Conservation (phyloP, 92 coral and sea anemone genomes). For the Porites divaricata region DNA sequence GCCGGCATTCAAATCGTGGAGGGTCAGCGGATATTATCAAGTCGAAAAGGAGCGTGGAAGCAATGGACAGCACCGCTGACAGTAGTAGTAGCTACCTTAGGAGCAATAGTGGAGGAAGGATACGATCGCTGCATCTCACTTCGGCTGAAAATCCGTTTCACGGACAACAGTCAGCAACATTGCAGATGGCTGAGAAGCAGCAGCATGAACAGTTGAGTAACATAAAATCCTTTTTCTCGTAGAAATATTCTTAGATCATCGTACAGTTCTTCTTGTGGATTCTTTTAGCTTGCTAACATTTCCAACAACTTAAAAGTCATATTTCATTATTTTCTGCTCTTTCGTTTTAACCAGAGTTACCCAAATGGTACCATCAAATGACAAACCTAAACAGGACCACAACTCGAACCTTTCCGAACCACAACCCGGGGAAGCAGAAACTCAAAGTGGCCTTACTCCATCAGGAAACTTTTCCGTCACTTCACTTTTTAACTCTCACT, state of each 20-base stretch:
- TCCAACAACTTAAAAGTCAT: no score
- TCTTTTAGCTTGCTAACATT: no score
- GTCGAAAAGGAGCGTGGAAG: conserved; percentile 49
- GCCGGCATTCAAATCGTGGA: conserved; percentile 81
- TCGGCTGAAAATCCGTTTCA: conserved; percentile 86
- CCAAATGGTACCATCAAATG: neutral
- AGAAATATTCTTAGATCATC: neutral
- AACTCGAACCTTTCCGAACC: neutral
- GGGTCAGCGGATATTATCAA: conserved; percentile 54
- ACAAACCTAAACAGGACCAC: conserved; percentile 1
- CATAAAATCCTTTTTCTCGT: neutral
- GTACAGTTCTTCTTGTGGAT: no score
- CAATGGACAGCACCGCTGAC: conserved; percentile 45
- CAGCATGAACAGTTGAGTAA: conserved; percentile 25
- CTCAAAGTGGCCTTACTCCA: conserved; percentile 48
- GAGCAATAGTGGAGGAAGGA: conserved; percentile 77
- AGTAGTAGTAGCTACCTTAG: conserved; percentile 36
- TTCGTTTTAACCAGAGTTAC: neutral
- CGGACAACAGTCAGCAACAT: neutral
- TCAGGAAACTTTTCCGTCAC: conserved; percentile 82
- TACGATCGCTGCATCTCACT: conserved; percentile 82
- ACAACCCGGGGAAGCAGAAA: neutral
- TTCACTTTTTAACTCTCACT: conserved; percentile 64
- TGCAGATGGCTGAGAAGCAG: neutral
- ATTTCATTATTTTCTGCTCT: neutral